Percentiles rank a stretch among this genome's conserved stretches.
phyloP scores from a whole-genome alignment of 23 tunicate species.

The Botrylloides violaceus region DNA sequence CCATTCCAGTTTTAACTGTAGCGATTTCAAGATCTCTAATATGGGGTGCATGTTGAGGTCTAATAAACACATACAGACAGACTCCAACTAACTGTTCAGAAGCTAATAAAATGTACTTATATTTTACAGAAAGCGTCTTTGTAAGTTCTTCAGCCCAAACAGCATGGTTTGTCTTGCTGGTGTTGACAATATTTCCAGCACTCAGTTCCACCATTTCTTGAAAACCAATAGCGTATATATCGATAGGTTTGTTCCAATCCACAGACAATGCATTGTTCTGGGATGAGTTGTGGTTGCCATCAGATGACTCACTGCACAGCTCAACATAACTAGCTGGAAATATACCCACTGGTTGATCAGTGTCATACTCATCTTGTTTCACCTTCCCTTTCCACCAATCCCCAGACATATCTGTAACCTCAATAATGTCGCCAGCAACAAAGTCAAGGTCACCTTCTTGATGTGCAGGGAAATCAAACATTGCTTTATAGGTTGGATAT shows the following conservation, averaged over 20 bases:
- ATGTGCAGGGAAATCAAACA: conserved; percentile 76
- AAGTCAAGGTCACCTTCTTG: conserved; percentile 81
- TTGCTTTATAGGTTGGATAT: conserved; percentile 33
- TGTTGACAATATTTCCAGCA: conserved; percentile 90
- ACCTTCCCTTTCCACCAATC: conserved; percentile 87
- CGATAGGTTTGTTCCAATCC: conserved; percentile 33
- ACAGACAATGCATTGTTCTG: not conserved
- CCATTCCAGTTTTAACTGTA: conserved; percentile 90
- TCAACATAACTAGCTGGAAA: conserved; percentile 91
- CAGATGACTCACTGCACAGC: conserved; percentile 1
- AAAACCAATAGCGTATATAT: conserved; percentile 89
- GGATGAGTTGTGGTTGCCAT: not conserved
- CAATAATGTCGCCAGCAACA: conserved; percentile 53
- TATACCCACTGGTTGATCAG: conserved; percentile 39
- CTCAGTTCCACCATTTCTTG: conserved; percentile 98
- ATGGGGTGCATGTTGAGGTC: conserved; percentile 26
- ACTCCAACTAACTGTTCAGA: conserved; percentile 99
- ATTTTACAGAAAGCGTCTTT: conserved; percentile 46
- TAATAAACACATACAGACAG: conserved; percentile 68
- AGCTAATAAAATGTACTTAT: conserved; percentile 53
- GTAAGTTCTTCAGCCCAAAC: conserved; percentile 64
- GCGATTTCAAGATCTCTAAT: conserved; percentile 69
- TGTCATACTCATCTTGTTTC: conserved; percentile 26
- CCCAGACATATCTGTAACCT: conserved; percentile 60
- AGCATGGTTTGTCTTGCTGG: conserved; percentile 71